Evolutionary conservation across 2,797 vertebrate genomes (phyloP), one percentile per base, ranked within the genome.

Genomic region (Chelon labrosus): DNA sequence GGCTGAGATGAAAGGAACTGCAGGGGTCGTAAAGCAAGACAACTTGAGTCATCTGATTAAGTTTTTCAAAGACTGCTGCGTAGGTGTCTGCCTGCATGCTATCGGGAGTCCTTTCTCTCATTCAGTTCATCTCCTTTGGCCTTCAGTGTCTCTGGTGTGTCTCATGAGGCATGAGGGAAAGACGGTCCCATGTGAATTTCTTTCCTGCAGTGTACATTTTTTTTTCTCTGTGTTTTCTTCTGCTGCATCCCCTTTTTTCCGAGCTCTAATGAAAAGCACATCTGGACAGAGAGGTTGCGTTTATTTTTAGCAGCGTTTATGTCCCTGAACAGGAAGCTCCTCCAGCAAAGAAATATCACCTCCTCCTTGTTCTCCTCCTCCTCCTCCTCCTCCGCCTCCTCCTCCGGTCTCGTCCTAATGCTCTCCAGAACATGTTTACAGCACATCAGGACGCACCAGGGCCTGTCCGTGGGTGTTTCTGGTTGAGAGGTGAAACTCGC

Each of bases 271-370:
- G 74, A 89, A 91, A 88, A 89, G 67, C 88, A 90, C 93, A 94
- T 94, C 91, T 95, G 90, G 91, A 87, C 71, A 51, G 72, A 74
- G 71, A 65, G 77, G 47, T 54, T 62, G 70, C 42, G n/a, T 85
- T 81, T 96, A 95, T 95, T 94, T 95, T 94, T 95, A 95, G 93
- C 86, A 88, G 71, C 83, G 74, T 80, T 88, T 80, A 87, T 91
- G 77, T 88, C 82, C 86, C 65, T 71, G 88, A 85, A 89, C 90
- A 91, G 94, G 93, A 95, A 93, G 86, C 91, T 86, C 63, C 77
- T 89, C 76, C 72, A 89, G 82, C 87, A 88, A 85, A 90, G 89
- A 77, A 85, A 81, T 82, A 80, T 88, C 64, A 66, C 83, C 79
- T 82, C 83, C 80, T 86, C 60, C 71, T 57, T 65, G 53, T 83